Conservation (phyloP, 2,888 invertebrate genomes). For the Argynnis bischoffii region DNA sequence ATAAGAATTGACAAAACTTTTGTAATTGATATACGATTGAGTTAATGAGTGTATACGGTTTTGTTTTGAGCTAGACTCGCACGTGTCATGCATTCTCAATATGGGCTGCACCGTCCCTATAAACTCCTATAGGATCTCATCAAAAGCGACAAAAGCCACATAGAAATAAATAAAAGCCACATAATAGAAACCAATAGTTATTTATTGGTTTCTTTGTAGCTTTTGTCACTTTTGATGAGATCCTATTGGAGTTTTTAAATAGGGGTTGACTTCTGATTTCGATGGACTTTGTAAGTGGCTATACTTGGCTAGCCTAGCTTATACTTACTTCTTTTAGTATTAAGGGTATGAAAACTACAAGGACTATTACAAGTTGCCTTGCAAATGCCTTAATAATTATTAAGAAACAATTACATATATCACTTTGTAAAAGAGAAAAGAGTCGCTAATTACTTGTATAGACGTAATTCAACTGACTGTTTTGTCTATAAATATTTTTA, state of each 20-base stretch:
- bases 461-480: constrained; percentile 8
- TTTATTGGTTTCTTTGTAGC: too few species aligned
- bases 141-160: too few species aligned
- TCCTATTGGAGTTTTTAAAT: too few species aligned
- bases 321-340: constrained; percentile 10
- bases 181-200: too few species aligned
- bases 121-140: too few species aligned
- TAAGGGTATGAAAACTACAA: constrained; percentile 13
- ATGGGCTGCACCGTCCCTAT: constrained; percentile 13
- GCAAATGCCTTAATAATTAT: constrained; percentile 32
- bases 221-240: too few species aligned
- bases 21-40: too few species aligned
- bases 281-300: not conserved
- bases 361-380: constrained; percentile 35
- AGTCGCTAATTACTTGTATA: constrained; percentile 1
- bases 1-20: too few species aligned
- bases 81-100: not conserved
- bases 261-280: not conserved
- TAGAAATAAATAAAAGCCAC: too few species aligned
- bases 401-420: constrained; percentile 15
- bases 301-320: not conserved
- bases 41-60: too few species aligned
- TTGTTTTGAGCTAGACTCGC: too few species aligned
- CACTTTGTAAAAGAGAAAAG: constrained; percentile 7
- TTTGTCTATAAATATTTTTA: constrained; percentile 2